Base-by-base conservation (phyloP, 2,888 invertebrate species). In the Amaurobius ferox region DNA sequence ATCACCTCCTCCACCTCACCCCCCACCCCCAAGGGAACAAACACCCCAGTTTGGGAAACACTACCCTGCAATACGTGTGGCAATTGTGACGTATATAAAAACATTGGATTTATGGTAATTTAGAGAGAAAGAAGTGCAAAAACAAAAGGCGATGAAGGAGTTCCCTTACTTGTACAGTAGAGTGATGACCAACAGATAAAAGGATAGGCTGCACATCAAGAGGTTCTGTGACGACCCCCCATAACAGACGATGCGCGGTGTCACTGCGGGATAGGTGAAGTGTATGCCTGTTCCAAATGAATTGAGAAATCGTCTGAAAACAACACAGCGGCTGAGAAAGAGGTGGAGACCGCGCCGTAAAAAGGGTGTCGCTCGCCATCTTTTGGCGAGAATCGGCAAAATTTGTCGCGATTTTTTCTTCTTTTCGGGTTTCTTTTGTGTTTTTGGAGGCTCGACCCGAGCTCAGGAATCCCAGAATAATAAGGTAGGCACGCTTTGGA, bases 331-430 rank as follows among this genome's bases (percentile, higher is more conserved):
- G 35, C 35, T n/a, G 44, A 44, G n/a, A 55, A 55, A 55, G 55
- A 55, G 55, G 55, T 55, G 55, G 55, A 55, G 55, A 55, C 19
- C 19, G 6, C 1, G 1, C 1, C 1, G 1, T 0, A 3, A 55
- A 55, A 55, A 55, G 55, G 55, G 55, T 55, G 55, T 19, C 23
- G 23, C 55, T 55, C 55, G 55, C 55, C 55, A 55, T 23, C 55
- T 55, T 55, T 55, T 55, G 55, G 55, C 55, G 55, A 55, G 19
- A 55, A 23, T 55, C 55, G 23, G 55, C 23, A 55, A 55, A 55
- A 55, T 23, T 55, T 55, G 55, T 55, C 55, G 55, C 55, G 23
- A 55, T 55, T 23, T 55, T 55, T 55, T 55, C 11, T 23, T 55
- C 55, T 19, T 16, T 55, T 23, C 23, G 3, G 3, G 23, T 23